Conservation (phyloP, 2,888 invertebrate species). For the Aleiodes testaceus region DNA sequence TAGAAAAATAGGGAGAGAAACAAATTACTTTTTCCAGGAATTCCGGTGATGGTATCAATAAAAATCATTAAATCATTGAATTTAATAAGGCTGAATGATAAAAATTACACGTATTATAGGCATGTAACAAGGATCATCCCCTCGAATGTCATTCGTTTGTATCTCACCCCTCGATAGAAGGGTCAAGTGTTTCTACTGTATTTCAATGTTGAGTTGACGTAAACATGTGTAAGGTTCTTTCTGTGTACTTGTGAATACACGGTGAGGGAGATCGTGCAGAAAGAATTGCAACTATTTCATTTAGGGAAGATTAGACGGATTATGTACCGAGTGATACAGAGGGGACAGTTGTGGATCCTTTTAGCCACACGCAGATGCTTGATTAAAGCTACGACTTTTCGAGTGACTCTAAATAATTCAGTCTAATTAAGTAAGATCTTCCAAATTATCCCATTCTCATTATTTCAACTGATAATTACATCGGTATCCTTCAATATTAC, state of each 20-base stretch:
- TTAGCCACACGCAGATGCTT: constrained; percentile 30
- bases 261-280: constrained; percentile 34
- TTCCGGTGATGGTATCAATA: too few relatives aligned
- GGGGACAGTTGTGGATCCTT: constrained; percentile 30
- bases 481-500: not conserved
- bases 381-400: constrained; percentile 28
- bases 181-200: constrained; percentile 61
- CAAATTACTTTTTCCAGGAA: too few relatives aligned
- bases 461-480: not conserved
- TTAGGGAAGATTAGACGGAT: constrained; percentile 72
- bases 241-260: constrained; percentile 33
- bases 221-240: constrained; percentile 53
- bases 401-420: constrained; percentile 34
- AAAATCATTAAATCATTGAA: not conserved
- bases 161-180: constrained; percentile 45
- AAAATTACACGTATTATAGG: constrained; percentile 49
- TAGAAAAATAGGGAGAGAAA: not conserved
- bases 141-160: constrained; percentile 45
- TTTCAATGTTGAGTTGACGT: constrained; percentile 52
- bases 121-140: constrained; percentile 48
- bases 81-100: not conserved
- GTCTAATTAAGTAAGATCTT: constrained; percentile 10
- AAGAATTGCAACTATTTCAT: constrained; percentile 73
- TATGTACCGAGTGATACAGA: constrained; percentile 61
- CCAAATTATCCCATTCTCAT: not conserved